Base-by-base conservation (phyloP, 2,888 invertebrate species). In the Tetragonula carbonaria region DNA sequence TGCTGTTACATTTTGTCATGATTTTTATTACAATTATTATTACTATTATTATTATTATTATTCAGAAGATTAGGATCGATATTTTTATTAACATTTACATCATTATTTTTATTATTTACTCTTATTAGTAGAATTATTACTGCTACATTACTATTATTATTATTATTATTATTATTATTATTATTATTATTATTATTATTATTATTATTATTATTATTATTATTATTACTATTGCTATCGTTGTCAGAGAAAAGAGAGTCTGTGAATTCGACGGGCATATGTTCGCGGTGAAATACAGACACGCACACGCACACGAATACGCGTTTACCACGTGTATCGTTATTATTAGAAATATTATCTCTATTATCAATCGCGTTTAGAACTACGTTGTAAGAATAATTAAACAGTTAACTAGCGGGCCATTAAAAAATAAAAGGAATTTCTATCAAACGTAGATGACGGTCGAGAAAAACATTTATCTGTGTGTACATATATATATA, bases 1-100 rank as follows among this genome's bases (percentile, higher is more conserved):
- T 88, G 79, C 74, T 82, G 80, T 78, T 87, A 75, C 77, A 81
- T 77, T 33, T 80, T 53, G 77, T 85, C 66, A 74, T 2, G 45
- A 8, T 45, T 45, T 8, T 45, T 8, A 38, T 38, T 38, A 38
- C 8, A 8, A 8, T 45, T 45, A 45, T 45, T 8, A 38, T 38
- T 38, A 38, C 76, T 78, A 86, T 62, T 74, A 81, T 72, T 55
- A 76, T 79, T 71, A 68, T 23, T 65, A 63, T 83, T 80, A 73
- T 82, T 72, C 59, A 57, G 55, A 78, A 75, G 33, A 82, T 78
- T 76, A 76, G 33, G 53, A 79, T 73, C 45, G 53, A 68, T 84
- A 81, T 74, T 68, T 62, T 85, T 77, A 78, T 74, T 75, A 86
- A 80, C 81, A 78, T 73, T 74, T 66, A 14, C 51, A 68, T 63